These are phyloP conservation scores for Cochlearius cochlearius DNA, from an alignment of 2,113 vertebrate genomes.

Conservation along the genomic window DNA sequence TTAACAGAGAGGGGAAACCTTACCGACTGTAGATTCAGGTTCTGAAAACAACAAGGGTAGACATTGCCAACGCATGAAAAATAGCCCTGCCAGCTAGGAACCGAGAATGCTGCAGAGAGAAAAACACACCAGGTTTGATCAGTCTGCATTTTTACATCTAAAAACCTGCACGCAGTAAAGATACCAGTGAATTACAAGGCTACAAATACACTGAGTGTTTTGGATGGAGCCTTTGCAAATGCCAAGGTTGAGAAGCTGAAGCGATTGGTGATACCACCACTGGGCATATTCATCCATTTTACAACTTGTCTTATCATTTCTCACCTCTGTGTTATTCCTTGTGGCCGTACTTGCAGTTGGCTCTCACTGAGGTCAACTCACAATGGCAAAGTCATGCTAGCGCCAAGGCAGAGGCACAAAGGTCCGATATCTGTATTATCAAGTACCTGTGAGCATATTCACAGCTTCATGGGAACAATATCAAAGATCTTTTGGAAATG, in stretches of 20 bases:
- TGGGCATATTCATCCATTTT: not conserved
- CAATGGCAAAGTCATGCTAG: not conserved
- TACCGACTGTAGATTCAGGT: not conserved
- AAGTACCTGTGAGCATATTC: not conserved
- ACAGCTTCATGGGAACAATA: not conserved
- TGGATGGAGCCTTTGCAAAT: not conserved
- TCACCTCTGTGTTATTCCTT: not conserved
- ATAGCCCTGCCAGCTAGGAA: not conserved
- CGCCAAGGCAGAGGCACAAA: not conserved
- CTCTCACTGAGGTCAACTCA: not conserved
- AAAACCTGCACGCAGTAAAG: not conserved
- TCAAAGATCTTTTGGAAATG: not conserved
- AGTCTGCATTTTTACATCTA: not conserved
- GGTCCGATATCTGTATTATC: not conserved
- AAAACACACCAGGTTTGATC: not conserved
- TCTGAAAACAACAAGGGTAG: not conserved
- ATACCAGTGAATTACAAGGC: not conserved
- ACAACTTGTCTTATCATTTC: not conserved
- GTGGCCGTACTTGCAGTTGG: not conserved
- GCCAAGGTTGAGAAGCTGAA: not conserved
- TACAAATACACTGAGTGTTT: not conserved
- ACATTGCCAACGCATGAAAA: not conserved
- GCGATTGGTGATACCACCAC: not conserved
- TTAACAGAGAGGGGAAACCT: not conserved
- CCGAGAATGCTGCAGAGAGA: not conserved